Evolutionary conservation across 2,113 vertebrate genomes (phyloP).

Genomic region (Mohoua ochrocephala): DNA sequence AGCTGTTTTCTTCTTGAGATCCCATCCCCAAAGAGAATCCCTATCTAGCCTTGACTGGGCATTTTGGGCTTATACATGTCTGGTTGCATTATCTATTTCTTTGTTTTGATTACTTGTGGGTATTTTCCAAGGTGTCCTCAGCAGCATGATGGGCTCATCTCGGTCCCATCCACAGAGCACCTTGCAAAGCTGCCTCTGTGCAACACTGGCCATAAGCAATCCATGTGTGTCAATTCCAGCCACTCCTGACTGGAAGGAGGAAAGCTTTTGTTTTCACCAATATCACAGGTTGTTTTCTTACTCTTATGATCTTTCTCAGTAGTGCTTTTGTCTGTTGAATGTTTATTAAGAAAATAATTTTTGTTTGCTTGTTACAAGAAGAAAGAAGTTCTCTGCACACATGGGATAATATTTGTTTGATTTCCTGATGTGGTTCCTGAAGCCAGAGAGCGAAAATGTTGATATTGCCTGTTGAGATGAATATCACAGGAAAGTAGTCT

Average conservation of each 20-base stretch:
- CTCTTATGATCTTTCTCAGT: not conserved
- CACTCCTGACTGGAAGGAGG: not conserved
- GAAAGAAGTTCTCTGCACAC: not conserved
- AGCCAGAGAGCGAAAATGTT: slow-evolving; percentile 15
- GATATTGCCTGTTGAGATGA: not conserved
- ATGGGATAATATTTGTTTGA: slow-evolving; percentile 20
- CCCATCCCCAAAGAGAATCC: not conserved
- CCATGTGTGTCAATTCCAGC: not conserved
- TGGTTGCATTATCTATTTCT: not conserved
- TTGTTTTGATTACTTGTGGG: not conserved
- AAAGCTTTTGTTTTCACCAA: not conserved
- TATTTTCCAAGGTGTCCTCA: not conserved
- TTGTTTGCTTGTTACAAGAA: slow-evolving; percentile 9
- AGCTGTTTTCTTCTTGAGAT: not conserved
- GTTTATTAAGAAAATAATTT: slow-evolving; percentile 48
- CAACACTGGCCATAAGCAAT: not conserved
- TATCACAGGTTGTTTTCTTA: not conserved
- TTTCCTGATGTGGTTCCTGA: slow-evolving; percentile 13
- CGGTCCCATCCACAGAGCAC: not conserved
- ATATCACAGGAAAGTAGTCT: not conserved
- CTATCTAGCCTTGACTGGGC: not conserved
- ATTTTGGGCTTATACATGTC: not conserved
- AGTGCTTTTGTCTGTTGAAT: not conserved
- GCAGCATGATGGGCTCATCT: not conserved
- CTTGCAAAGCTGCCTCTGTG: not conserved